phyloP scores from a whole-genome alignment of 2,797 vertebrate species.

The Cyprinodon diabolis region DNA sequence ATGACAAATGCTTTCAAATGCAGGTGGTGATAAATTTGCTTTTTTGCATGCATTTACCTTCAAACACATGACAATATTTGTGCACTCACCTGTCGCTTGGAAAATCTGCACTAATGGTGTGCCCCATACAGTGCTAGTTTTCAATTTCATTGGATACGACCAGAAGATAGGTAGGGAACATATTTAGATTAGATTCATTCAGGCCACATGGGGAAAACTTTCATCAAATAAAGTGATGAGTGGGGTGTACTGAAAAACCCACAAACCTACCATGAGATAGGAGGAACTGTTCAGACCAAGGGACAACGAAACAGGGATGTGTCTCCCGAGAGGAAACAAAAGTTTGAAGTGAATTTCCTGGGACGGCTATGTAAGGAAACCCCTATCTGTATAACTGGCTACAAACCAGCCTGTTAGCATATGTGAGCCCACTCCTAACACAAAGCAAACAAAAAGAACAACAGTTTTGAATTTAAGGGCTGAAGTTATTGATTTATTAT shows the following conservation, averaged over 20 bases:
- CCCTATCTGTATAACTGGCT: too few species aligned
- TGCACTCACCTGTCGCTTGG: slow-evolving; percentile 7
- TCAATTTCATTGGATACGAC: slow-evolving; percentile 50
- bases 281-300: too few species aligned
- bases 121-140: slow-evolving; percentile 53
- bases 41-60: slow-evolving; percentile 28
- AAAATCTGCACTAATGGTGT: slow-evolving; percentile 40
- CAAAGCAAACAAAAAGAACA: too few species aligned
- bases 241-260: slow-evolving; percentile 11
- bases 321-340: too few species aligned
- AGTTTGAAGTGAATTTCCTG: too few species aligned
- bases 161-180: background rate
- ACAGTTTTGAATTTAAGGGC: too few species aligned
- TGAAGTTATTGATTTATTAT: too few species aligned
- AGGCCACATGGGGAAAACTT: slow-evolving; percentile 8
- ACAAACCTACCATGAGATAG: too few species aligned
- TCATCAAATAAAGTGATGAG: background rate
- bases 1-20: slow-evolving; percentile 47
- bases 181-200: slow-evolving; percentile 30
- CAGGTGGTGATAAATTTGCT: slow-evolving; percentile 4
- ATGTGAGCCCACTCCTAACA: too few species aligned
- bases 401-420: too few species aligned
- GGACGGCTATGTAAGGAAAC: too few species aligned
- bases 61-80: background rate
- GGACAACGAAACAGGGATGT: too few species aligned